A percentile compares a stretch with the other conserved stretches of the same genome.
These are phyloP conservation scores for Ataeniobius toweri DNA, from an alignment of 2,797 vertebrate species.

Conservation along the genomic window DNA sequence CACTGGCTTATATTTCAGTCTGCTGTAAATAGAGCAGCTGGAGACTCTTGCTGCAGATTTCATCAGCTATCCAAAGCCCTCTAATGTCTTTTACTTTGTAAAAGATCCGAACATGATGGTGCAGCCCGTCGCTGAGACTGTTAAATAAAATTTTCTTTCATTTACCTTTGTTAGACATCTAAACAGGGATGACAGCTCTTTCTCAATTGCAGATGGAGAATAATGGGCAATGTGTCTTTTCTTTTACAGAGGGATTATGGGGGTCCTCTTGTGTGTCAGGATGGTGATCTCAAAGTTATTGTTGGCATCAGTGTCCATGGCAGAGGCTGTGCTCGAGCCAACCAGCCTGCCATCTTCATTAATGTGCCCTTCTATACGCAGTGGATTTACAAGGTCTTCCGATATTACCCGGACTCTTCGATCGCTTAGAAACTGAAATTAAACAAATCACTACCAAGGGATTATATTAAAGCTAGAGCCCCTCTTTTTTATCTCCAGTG, in stretches of 20 bases:
- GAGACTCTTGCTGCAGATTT: constrained; percentile 60
- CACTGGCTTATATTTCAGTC: constrained; percentile 48
- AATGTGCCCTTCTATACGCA: constrained; percentile 94
- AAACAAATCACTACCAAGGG: constrained; percentile 23
- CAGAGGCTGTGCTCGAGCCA: constrained; percentile 90
- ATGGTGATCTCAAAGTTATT: constrained; percentile 89
- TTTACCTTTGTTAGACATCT: constrained; percentile 25
- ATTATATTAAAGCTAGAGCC: constrained; percentile 30
- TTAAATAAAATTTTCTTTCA: constrained; percentile 24
- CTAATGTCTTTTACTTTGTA: constrained; percentile 47
- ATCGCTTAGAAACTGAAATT: constrained; percentile 45
- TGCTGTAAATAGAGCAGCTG: constrained; percentile 56
- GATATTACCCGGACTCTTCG: constrained; percentile 69
- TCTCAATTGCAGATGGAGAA: not conserved
- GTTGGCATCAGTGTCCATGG: constrained; percentile 95
- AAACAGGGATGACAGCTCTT: constrained; percentile 14
- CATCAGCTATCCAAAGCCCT: constrained; percentile 58
- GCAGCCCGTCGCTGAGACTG: constrained; percentile 14
- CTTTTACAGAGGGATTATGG: constrained; percentile 91
- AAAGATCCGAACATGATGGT: constrained; percentile 27
- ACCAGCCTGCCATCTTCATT: constrained; percentile 93
- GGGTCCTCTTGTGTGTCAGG: constrained; percentile 93
- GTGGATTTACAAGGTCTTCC: constrained; percentile 97
- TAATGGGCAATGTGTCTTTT: constrained; percentile 27
- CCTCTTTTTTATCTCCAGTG: constrained; percentile 31